Percentiles rank a stretch among this genome's conserved stretches.
Evolutionary conservation across 2,797 vertebrate genomes (phyloP).

Genomic region (Sebastes dallii): DNA sequence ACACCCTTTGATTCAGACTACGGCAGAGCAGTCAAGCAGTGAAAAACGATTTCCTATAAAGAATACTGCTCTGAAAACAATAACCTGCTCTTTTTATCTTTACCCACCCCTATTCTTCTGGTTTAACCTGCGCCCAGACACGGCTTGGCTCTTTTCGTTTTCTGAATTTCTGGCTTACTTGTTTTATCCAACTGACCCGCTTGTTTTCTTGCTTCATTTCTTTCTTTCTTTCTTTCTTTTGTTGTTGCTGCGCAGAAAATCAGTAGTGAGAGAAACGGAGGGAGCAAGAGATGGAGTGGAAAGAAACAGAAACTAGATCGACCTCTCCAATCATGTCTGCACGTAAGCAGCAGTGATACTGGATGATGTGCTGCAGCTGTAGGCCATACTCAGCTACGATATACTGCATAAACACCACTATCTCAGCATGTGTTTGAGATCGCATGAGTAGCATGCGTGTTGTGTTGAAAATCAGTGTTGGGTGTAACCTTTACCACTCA

Average conservation of each 20-base stretch:
- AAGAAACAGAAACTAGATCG: slow-evolving; percentile 6
- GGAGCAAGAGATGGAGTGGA: neutral
- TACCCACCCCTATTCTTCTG: slow-evolving; percentile 1
- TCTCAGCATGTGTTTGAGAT: neutral
- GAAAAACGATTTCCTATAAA: slow-evolving; percentile 63
- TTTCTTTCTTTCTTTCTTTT: neutral
- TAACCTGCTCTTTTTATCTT: slow-evolving; percentile 46
- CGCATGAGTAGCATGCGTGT: neutral
- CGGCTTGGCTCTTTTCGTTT: neutral
- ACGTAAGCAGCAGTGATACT: neutral
- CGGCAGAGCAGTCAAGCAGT: slow-evolving; percentile 60
- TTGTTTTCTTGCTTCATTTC: neutral
- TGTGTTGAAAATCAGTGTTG: neutral
- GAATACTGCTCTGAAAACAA: slow-evolving; percentile 53
- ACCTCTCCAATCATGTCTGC: slow-evolving; percentile 20
- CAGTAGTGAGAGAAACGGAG: neutral
- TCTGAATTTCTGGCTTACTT: neutral
- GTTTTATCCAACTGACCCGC: neutral
- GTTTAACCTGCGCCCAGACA: slow-evolving; percentile 7
- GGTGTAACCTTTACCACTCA: neutral
- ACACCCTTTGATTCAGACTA: slow-evolving; percentile 53
- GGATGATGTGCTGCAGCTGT: neutral
- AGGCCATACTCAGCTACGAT: neutral
- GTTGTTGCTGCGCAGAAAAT: neutral
- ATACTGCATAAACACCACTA: neutral